These are phyloP conservation scores for Rhagoletis pomonella DNA, from an alignment of 1,140 invertebrate genomes.

Conservation along the genomic window DNA sequence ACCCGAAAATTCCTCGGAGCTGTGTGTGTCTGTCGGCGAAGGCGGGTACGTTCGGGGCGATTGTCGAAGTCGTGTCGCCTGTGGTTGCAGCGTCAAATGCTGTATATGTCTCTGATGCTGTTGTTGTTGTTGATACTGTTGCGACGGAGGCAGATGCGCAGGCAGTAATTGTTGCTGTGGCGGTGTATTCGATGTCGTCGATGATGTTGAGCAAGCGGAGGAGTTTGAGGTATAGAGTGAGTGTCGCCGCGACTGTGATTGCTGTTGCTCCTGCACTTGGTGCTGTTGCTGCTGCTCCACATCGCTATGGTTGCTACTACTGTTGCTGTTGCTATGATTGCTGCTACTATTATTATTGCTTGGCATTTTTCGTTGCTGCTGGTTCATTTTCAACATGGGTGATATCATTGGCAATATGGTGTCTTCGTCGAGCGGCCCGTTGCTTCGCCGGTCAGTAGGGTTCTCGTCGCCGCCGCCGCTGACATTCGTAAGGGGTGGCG, in stretches of 20 bases:
- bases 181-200: conserved; percentile 54
- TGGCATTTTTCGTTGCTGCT: conserved; percentile 41
- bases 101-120: conserved; percentile 50
- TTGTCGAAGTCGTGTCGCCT: conserved; percentile 27
- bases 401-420: conserved; percentile 20
- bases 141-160: conserved; percentile 53
- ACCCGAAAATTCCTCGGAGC: conserved; percentile 70
- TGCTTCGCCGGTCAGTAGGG: neutral
- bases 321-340: conserved; percentile 42
- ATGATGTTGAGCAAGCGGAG: conserved; percentile 51
- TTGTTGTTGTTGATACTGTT: conserved; percentile 55
- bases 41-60: conserved; percentile 56
- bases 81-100: conserved; percentile 54
- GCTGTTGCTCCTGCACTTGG: conserved; percentile 20
- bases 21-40: conserved; percentile 69
- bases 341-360: conserved; percentile 1
- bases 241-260: conserved; percentile 31
- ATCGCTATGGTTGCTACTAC: conserved; percentile 11
- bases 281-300: neutral
- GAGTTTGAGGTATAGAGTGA: conserved; percentile 58
- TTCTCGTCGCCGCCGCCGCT: neutral
- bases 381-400: conserved; percentile 11
- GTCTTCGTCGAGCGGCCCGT: conserved; percentile 1
- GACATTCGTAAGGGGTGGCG: conserved; percentile 58
- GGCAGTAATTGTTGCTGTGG: conserved; percentile 57